Evolutionary conservation across 2,888 invertebrate species (phyloP).

Genomic region (Harmothoe impar): DNA sequence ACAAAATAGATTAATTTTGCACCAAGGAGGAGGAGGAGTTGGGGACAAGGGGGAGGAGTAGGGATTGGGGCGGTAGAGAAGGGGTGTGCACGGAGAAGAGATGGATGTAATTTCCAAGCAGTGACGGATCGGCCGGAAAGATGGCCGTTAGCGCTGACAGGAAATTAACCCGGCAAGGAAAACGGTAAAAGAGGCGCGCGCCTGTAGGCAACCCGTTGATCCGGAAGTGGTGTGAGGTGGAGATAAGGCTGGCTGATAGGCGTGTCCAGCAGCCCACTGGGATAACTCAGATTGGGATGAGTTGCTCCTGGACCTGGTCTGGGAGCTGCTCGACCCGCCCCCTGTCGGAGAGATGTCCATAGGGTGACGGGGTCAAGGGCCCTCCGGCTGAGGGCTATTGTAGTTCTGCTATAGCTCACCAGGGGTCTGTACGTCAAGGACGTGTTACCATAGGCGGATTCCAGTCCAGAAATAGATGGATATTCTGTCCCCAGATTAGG

Average conservation of each 20-base stretch:
- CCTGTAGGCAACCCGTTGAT: constrained; percentile 16
- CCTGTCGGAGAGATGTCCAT: neutral
- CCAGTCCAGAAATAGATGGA: too few relatives aligned
- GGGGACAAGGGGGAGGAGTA: neutral
- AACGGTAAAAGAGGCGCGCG: constrained; percentile 45
- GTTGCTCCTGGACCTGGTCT: constrained; percentile 8
- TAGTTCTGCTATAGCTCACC: neutral
- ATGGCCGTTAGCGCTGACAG: constrained; percentile 56
- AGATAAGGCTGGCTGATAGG: constrained; percentile 57
- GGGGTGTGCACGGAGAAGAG: neutral
- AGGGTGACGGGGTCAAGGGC: too few relatives aligned
- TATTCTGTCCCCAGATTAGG: too few relatives aligned
- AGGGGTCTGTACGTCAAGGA: neutral
- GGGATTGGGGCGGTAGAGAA: neutral
- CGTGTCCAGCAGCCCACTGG: neutral
- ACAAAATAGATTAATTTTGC: constrained; percentile 38
- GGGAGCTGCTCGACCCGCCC: constrained; percentile 26
- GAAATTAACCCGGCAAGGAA: constrained; percentile 56
- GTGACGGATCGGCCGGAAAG: constrained; percentile 58
- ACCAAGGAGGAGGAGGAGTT: neutral
- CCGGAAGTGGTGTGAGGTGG: constrained; percentile 20
- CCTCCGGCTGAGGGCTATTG: neutral
- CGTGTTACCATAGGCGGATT: too few relatives aligned
- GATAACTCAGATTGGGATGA: neutral
- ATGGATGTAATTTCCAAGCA: constrained; percentile 57